Evolutionary conservation across 2,888 invertebrate species (phyloP).

Genomic region (Dascillus cervinus): DNA sequence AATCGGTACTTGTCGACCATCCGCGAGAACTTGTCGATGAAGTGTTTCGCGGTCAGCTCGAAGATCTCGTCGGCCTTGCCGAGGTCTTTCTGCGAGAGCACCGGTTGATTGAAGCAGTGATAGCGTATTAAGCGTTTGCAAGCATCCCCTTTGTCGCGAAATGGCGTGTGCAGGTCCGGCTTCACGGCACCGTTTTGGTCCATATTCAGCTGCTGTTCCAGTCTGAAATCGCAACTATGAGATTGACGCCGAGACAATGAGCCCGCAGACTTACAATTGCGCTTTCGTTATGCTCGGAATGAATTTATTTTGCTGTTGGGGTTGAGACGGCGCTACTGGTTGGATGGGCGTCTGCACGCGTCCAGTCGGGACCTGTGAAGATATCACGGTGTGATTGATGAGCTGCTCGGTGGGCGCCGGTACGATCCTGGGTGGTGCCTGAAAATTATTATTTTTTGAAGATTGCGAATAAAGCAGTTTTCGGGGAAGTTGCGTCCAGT

Average conservation of each 20-base stretch:
- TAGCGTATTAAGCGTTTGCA: conserved; percentile 68
- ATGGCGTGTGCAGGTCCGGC: conserved; percentile 67
- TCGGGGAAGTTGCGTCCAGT: too few species aligned
- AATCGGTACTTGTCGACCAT: conserved; percentile 69
- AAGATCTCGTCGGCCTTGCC: conserved; percentile 63
- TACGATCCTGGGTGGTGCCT: too few species aligned
- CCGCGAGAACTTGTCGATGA: conserved; percentile 60
- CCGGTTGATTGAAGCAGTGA: conserved; percentile 65
- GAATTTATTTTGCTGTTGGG: conserved; percentile 24
- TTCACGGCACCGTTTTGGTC: conserved; percentile 68
- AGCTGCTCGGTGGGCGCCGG: conserved; percentile 6
- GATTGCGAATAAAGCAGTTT: too few species aligned
- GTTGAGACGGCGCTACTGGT: conserved; percentile 11
- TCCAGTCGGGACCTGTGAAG: too few species aligned
- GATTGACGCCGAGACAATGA: too few species aligned
- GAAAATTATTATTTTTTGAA: too few species aligned
- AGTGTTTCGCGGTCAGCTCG: conserved; percentile 58
- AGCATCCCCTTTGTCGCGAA: conserved; percentile 63
- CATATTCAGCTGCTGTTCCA: conserved; percentile 65
- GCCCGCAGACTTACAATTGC: conserved; percentile 36
- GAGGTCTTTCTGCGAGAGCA: conserved; percentile 54
- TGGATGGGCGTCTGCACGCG: background rate
- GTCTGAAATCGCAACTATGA: too few species aligned
- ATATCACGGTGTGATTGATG: conserved; percentile 3
- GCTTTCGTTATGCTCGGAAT: conserved; percentile 35